Percentiles rank a stretch among this genome's conserved stretches.
Conservation (phyloP, 2,888 invertebrate species). For the Cephus pygmeus region DNA sequence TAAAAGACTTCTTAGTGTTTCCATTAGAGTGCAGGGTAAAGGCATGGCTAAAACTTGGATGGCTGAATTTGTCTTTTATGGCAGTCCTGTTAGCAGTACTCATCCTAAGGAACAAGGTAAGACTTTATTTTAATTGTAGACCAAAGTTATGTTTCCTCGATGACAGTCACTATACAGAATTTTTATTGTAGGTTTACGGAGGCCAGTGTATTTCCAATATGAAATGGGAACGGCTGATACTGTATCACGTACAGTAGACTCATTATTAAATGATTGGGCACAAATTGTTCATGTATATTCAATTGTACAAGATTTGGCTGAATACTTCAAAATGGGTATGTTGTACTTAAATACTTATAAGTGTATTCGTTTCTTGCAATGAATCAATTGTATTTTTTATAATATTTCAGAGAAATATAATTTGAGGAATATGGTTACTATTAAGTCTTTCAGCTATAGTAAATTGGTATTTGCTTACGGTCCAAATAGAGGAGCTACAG, state of each 20-base stretch:
- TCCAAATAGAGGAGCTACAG: constrained; percentile 84
- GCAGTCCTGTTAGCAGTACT: constrained; percentile 81
- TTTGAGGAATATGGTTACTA: constrained; percentile 77
- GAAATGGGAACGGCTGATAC: constrained; percentile 89
- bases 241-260: constrained; percentile 83
- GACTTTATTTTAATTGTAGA: constrained; percentile 8
- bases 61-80: constrained; percentile 88
- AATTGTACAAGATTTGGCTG: constrained; percentile 85
- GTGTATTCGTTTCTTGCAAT: constrained; percentile 7
- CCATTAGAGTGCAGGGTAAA: constrained; percentile 83
- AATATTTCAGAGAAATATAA: constrained; percentile 71
- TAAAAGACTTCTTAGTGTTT: constrained; percentile 84
- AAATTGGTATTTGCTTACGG: constrained; percentile 92
- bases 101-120: constrained; percentile 86
- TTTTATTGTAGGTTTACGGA: constrained; percentile 74
- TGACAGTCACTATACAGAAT: not conserved
- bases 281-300: constrained; percentile 91
- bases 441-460: constrained; percentile 93
- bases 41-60: constrained; percentile 87
- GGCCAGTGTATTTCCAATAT: constrained; percentile 90
- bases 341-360: not conserved
- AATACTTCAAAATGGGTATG: constrained; percentile 79
- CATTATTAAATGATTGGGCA: constrained; percentile 90
- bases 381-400: constrained; percentile 13
- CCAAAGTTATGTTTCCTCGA: not conserved